Evolutionary conservation across 1,140 invertebrate genomes (phyloP).

Genomic region (Ceratosolen fusciceps): DNA sequence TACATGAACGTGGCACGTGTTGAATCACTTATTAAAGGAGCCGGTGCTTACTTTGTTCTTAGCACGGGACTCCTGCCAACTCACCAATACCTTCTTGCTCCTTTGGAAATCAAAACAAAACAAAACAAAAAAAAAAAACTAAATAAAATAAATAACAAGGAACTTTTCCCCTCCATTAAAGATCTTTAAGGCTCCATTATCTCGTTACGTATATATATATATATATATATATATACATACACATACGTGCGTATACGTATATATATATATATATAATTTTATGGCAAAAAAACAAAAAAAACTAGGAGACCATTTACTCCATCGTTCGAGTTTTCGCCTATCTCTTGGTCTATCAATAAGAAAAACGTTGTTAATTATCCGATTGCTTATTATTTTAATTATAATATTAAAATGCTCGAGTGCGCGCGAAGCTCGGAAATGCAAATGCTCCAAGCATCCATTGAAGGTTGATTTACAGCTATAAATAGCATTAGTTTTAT

Average conservation of each 20-base stretch:
- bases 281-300: background rate
- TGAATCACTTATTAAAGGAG: conserved; percentile 24
- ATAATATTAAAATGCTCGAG: too few relatives aligned
- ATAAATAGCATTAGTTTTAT: too few relatives aligned
- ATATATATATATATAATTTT: conserved; percentile 24
- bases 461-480: too few relatives aligned
- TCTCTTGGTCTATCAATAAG: background rate
- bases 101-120: conserved; percentile 2
- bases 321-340: background rate
- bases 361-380: background rate
- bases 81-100: background rate
- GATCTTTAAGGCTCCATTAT: background rate
- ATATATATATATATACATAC: conserved; percentile 24
- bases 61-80: background rate
- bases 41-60: background rate
- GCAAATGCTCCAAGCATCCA: too few relatives aligned
- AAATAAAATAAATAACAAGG: too few relatives aligned
- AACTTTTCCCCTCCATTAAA: conserved; percentile 13
- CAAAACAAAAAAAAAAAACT: too few relatives aligned
- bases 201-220: conserved; percentile 17
- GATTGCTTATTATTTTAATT: background rate
- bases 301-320: background rate
- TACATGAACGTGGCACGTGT: conserved; percentile 22
- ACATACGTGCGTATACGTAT: background rate
- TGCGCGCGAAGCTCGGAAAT: too few relatives aligned